Conservation (phyloP, 2,113 vertebrate species). For the Sander lucioperca region DNA sequence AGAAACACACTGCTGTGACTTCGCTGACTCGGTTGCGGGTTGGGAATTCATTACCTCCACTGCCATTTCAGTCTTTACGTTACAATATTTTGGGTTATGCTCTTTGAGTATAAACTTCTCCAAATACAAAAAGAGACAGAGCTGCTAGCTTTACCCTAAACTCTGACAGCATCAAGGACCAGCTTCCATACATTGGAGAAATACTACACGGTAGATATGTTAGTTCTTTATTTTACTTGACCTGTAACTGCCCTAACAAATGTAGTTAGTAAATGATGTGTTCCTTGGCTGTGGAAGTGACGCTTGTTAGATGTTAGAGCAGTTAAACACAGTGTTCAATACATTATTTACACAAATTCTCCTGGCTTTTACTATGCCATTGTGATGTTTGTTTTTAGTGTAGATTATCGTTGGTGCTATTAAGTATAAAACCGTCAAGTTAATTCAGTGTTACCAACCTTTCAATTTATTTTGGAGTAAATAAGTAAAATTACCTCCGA, state of each 20-base stretch:
- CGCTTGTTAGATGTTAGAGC: neutral
- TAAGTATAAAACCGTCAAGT: neutral
- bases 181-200: no score
- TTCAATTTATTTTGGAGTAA: no score
- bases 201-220: no score
- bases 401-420: neutral
- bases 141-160: neutral
- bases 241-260: no score
- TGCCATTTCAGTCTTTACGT: neutral
- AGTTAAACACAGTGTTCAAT: neutral
- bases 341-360: no score
- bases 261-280: no score
- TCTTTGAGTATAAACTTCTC: neutral
- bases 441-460: no score
- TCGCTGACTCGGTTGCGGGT: neutral
- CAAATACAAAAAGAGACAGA: neutral
- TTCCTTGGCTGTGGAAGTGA: no score
- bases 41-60: conserved; percentile 7
- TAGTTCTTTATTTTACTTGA: no score
- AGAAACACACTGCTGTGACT: conserved; percentile 37
- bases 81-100: neutral
- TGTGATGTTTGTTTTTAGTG: neutral
- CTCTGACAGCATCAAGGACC: neutral
- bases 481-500: no score
- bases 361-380: neutral